Percentiles rank a stretch among this genome's conserved stretches.
Conservation (phyloP, 2,797 vertebrate species). For the Gymnopithys bicolor region DNA sequence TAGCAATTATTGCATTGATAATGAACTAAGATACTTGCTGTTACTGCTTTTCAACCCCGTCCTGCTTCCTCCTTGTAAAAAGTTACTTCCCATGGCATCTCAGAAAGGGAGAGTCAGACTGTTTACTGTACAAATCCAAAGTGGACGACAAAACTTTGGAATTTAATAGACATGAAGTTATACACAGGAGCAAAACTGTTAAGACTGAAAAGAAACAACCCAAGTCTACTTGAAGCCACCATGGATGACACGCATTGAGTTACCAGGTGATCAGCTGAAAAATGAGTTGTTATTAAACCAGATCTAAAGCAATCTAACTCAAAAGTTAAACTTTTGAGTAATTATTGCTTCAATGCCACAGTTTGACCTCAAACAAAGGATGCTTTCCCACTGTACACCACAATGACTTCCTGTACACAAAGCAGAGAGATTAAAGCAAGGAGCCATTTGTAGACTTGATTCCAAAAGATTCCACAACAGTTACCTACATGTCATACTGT, state of each 20-base stretch:
- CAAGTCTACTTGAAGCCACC: neutral
- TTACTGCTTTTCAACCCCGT: conserved; percentile 33
- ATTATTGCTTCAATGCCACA: neutral
- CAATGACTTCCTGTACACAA: neutral
- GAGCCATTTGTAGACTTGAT: neutral
- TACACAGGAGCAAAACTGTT: conserved; percentile 17
- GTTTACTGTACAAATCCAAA: conserved; percentile 38
- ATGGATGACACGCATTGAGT: conserved; percentile 14
- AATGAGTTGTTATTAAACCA: neutral
- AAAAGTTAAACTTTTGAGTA: neutral
- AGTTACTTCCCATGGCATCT: conserved; percentile 14
- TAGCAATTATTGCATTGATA: conserved; percentile 26
- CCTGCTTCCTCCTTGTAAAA: conserved; percentile 7
- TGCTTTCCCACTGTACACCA: neutral
- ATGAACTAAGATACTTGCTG: conserved; percentile 33
- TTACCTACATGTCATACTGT: neutral
- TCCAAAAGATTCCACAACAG: neutral
- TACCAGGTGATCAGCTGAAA: conserved; percentile 39
- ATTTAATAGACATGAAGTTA: conserved; percentile 30
- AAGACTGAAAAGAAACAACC: conserved; percentile 13
- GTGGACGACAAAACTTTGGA: neutral
- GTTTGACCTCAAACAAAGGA: neutral
- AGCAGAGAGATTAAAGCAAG: neutral
- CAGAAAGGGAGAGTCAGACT: neutral
- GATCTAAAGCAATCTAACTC: neutral